Base-by-base conservation (phyloP, 2,113 vertebrate genomes). In the Columba livia region DNA sequence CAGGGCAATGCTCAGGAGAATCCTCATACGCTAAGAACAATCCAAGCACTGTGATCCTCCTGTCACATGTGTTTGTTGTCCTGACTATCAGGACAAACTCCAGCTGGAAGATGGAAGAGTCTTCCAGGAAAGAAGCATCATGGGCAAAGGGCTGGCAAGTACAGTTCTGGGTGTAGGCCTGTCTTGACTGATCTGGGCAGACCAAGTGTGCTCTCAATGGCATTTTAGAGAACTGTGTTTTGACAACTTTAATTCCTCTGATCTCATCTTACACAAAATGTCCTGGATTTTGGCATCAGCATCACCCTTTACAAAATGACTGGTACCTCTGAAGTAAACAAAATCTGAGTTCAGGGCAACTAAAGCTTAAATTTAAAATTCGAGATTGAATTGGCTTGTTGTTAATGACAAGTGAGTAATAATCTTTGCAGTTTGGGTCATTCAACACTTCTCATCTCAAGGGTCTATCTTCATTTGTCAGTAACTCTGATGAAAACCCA, bases 181-280 rank as follows among this genome's bases (percentile, higher is more conserved):
- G 56, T 53, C 60, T 62, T 64, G 57, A 32, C 25, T 61, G 61
- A 15, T 34, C 71, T 48, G 71, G 70, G 56, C 44, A 95, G 67
- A 40, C 36, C 50, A 50, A 85, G n/a, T 28, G 15, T n/a, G n/a
- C n/a, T 92, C 71, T 80, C 67, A 54, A 24, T 77, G 60, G 34
- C 73, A 89, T 64, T 77, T 72, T 6, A 28, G 25, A 89, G 36
- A 81, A 7, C 29, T 65, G 14, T 74, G 51, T 89, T 96, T 93
- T 95, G 87, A 87, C 81, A 79, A 36, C 86, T 94, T 57, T 79
- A 93, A 79, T 94, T 91, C 82, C 71, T 62, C 66, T 82, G 81
- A 77, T 73, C 81, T 90, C 60, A 53, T 92, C 65, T 93, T 38
- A 87, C 31, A 89, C 51, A 91, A 82, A 87, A 89, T 79, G 53